Evolutionary conservation across 2,888 invertebrate species (phyloP), one percentile per base, ranked within the genome.

Genomic region (Drosophila parthenogenetica): DNA sequence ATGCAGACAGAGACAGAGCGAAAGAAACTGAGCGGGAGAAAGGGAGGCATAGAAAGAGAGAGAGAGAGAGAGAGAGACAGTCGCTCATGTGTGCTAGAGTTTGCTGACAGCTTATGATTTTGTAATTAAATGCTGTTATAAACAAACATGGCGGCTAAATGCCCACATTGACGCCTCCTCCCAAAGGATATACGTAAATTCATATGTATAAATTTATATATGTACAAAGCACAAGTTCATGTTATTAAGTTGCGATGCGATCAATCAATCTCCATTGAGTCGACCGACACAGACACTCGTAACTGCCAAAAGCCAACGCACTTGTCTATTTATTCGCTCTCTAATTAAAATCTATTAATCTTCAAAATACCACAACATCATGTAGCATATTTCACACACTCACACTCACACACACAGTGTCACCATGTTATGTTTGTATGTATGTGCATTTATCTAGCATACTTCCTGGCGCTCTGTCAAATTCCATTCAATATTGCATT

Each of bases 341-440:
- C 85, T 85, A 89, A 85, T 85, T 85, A 88, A 85, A 89, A 79
- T 86, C 87, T 72, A 85, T 85, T 88, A 88, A 85, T 85, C 89
- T 88, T 88, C 62, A 40, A 67, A 74, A 63, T 68, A 68, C 69
- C 51, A 59, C 75, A 67, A 67, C 77, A 74, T 81, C 68, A 49
- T 63, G 43, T 58, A 50, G 50, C 63, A 66, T 79, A 79, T 67
- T 61, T 63, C 39, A 42, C 45, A 48, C 51, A 49, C 55, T 57
- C 42, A 10, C 11, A 43, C 45, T n/a, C 14, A 19, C 14, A 25
- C 17, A 17, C n/a, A 17, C 25, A 46, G 43, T 42, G 0, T 22
- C 48, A 19, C 45, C n/a, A n/a, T n/a, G n/a, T n/a, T n/a, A n/a
- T 55, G 45, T 37, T 54, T 39, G 5, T 61, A n/a, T 11, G 11